phyloP scores from a whole-genome alignment of 2,113 vertebrate genomes.

The Trinectes maculatus region DNA sequence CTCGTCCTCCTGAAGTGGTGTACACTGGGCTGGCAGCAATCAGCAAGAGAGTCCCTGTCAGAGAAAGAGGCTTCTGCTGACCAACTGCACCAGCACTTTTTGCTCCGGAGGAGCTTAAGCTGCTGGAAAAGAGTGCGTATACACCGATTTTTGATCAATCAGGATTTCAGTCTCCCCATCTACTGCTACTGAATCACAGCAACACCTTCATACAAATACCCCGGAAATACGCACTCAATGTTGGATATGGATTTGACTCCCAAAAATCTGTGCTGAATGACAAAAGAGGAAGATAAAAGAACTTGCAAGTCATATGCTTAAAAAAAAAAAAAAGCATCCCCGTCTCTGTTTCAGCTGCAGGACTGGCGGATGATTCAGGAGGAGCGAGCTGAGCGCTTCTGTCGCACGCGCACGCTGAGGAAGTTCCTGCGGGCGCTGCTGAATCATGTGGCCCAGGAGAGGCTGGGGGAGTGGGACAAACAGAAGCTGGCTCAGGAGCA shows the following conservation, averaged over 20 bases:
- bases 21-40: constrained; percentile 82
- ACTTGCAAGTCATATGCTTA: too few species aligned
- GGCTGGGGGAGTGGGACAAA: constrained; percentile 70
- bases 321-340: too few species aligned
- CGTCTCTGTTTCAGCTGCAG: constrained; percentile 66
- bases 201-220: too few species aligned
- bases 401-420: constrained; percentile 73
- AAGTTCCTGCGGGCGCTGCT: constrained; percentile 83
- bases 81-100: constrained; percentile 68
- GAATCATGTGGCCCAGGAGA: constrained; percentile 76
- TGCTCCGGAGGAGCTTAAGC: constrained; percentile 82
- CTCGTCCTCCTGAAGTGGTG: constrained; percentile 79
- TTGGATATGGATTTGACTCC: too few species aligned
- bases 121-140: constrained; percentile 86
- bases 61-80: constrained; percentile 82
- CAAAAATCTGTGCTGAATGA: too few species aligned
- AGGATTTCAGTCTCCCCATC: neutral
- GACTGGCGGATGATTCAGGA: constrained; percentile 74
- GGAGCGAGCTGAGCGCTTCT: constrained; percentile 66
- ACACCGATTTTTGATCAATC: constrained; percentile 6
- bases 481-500: constrained; percentile 81
- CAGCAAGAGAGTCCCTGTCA: constrained; percentile 63
- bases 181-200: constrained; percentile 3
- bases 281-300: neutral
- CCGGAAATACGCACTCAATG: too few species aligned